Evolutionary conservation across 2,113 vertebrate genomes (phyloP), one percentile per base, ranked within the genome.

Genomic region (Sphyrna mokarran): DNA sequence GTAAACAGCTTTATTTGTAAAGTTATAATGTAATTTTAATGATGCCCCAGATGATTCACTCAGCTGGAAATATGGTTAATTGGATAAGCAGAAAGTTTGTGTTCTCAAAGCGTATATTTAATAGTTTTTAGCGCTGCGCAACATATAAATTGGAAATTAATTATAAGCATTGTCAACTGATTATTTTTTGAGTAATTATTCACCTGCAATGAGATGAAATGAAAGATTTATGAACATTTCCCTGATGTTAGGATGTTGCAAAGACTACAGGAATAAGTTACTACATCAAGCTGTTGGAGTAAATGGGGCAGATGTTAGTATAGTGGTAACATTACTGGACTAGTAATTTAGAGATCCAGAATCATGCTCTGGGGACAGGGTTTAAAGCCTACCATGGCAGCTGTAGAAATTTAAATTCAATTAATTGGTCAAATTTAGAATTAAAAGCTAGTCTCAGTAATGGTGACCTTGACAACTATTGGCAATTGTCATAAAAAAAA

Each of bases 1-100:
- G 80, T 66, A 66, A 66, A 37, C 14, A 20, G 58, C n/a, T 93
- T n/a, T 66, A 93, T 68, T 93, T 93, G 61, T 83, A 83, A 83
- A 40, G 80, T 40, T 8, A 18, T 66, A 66, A 58, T 58, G 33
- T 54, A 58, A 66, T 37, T 93, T 40, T 18, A 66, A 93, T 61
- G 68, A 68, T 63, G 13, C 33, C 58, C 89, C 33, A 63, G 58
- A 40, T 91, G 89, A 66, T 93, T 93, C 61, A 68, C 18, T 66
- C 89, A 91, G 66, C 61, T 66, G 89, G 89, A 93, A 68, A 93
- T 93, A 20, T 66, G 16, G 33, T 37, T 93, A 93, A 93, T 93
- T 93, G 61, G 61, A 93, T 68, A 63, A 68, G 61, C 5, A 10
- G 89, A 61, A 93, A 93, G 61, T 66, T 66, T 91, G 58, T 63